Percentiles rank a stretch among this genome's conserved stretches.
Evolutionary conservation across 2,888 invertebrate genomes (phyloP).

Genomic region (Geotrupes spiniger): DNA sequence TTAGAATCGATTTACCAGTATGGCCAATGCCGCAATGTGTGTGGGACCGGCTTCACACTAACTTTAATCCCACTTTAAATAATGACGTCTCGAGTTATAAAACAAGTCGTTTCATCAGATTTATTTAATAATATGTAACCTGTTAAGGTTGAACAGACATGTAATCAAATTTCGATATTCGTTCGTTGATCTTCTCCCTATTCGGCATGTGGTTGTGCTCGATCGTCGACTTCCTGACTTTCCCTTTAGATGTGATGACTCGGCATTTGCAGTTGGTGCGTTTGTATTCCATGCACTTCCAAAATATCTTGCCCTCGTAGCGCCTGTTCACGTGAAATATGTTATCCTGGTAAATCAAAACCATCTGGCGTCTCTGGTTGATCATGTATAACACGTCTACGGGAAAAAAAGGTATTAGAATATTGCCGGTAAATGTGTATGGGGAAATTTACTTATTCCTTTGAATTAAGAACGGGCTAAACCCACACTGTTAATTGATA

Average conservation of each 20-base stretch:
- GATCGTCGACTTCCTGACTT: background rate
- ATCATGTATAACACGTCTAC: conserved; percentile 7
- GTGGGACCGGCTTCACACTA: too few relatives aligned
- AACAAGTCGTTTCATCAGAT: too few relatives aligned
- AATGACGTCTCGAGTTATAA: too few relatives aligned
- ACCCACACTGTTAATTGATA: too few relatives aligned
- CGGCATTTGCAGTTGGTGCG: conserved; percentile 4
- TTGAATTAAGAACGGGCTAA: too few relatives aligned
- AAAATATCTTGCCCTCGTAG: conserved; percentile 4
- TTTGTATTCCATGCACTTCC: conserved; percentile 10
- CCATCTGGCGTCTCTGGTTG: conserved; percentile 5
- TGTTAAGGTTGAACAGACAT: background rate
- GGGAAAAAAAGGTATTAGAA: too few relatives aligned
- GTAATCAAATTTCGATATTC: background rate
- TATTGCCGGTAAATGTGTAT: too few relatives aligned
- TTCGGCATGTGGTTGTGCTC: conserved; percentile 8
- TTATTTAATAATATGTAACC: too few relatives aligned
- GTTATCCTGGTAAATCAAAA: conserved; percentile 8
- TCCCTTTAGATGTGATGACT: conserved; percentile 1
- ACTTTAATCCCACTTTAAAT: too few relatives aligned
- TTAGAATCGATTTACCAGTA: too few relatives aligned
- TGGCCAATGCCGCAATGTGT: too few relatives aligned
- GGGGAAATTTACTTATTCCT: too few relatives aligned
- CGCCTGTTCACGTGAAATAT: conserved; percentile 14
- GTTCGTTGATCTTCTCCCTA: conserved; percentile 4